Evolutionary conservation across 2,888 invertebrate genomes (phyloP).

Genomic region (Yponomeuta cagnagella): DNA sequence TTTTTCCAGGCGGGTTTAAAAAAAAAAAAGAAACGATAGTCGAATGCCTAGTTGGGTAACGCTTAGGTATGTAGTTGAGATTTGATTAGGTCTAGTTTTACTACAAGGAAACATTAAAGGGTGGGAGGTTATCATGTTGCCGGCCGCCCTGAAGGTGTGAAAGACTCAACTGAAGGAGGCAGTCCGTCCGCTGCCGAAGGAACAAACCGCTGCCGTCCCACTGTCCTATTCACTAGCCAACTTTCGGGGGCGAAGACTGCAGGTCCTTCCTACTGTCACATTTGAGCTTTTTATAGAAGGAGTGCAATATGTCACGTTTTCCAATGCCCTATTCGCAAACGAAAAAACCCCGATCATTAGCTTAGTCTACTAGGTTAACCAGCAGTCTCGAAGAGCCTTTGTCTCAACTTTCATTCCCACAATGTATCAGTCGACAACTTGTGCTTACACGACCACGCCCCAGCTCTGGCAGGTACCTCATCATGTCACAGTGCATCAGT

Average conservation of each 20-base stretch:
- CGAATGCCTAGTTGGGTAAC: no score
- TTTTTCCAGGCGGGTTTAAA: no score
- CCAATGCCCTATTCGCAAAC: no score
- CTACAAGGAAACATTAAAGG: not conserved
- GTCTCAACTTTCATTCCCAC: not conserved
- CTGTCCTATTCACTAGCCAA: no score
- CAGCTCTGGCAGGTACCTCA: not conserved
- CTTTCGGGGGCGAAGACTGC: no score
- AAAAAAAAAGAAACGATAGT: no score
- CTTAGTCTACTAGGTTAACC: no score
- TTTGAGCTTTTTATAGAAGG: no score
- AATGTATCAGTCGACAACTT: not conserved
- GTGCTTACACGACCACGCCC: not conserved
- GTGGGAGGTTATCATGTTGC: not conserved
- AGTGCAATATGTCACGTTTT: no score
- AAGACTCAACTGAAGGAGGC: slow-evolving; percentile 79
- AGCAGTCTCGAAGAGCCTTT: not conserved
- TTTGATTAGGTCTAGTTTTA: not conserved
- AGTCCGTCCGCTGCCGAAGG: slow-evolving; percentile 77
- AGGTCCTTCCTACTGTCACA: no score
- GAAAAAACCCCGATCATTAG: no score
- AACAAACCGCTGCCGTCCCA: slow-evolving; percentile 79
- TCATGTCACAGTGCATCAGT: not conserved
- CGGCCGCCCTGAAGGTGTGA: slow-evolving; percentile 27
- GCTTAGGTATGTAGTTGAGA: not conserved